These are phyloP conservation scores for Craniophora ligustri DNA, from an alignment of 2,888 invertebrate genomes.

Conservation along the genomic window DNA sequence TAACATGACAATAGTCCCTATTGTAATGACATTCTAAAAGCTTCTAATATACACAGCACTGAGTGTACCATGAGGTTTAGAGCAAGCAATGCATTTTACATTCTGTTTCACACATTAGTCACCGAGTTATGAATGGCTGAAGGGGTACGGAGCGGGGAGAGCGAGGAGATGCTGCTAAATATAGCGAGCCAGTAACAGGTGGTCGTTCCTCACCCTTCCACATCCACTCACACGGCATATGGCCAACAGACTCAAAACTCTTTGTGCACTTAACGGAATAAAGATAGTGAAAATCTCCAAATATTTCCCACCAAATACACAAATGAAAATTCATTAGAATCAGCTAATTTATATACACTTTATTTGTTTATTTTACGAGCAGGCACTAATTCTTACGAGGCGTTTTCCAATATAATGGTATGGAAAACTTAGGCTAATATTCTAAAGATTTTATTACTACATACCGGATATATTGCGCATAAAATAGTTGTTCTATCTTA, in stretches of 20 bases:
- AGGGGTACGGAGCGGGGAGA: slow-evolving; percentile 55
- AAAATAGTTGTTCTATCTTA: slow-evolving; percentile 22
- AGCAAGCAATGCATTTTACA: slow-evolving; percentile 53
- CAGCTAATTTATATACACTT: slow-evolving; percentile 18
- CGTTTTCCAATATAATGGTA: slow-evolving; percentile 10
- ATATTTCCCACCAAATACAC: slow-evolving; percentile 33
- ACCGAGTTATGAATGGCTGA: slow-evolving; percentile 81
- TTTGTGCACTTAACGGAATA: slow-evolving; percentile 45
- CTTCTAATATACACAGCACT: slow-evolving; percentile 31
- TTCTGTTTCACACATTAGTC: slow-evolving; percentile 82
- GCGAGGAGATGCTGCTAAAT: slow-evolving; percentile 67
- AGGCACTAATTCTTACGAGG: slow-evolving; percentile 7
- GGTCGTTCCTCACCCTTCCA: slow-evolving; percentile 72
- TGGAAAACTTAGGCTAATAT: slow-evolving; percentile 9
- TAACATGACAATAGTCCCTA: slow-evolving; percentile 33
- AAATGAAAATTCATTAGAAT: slow-evolving; percentile 22
- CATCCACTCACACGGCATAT: slow-evolving; percentile 62
- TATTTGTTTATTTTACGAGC: slow-evolving; percentile 25
- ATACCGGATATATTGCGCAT: slow-evolving; percentile 20
- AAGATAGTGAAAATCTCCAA: slow-evolving; percentile 51
- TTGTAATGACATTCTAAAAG: slow-evolving; percentile 39
- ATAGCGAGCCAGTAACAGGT: slow-evolving; percentile 83
- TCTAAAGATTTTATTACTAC: slow-evolving; percentile 23
- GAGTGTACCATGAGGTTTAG: slow-evolving; percentile 23
- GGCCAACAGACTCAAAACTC: slow-evolving; percentile 40